Evolutionary conservation across 2,797 vertebrate species (phyloP), one percentile per base, ranked within the genome.

Genomic region (Arctocebus calabarensis): DNA sequence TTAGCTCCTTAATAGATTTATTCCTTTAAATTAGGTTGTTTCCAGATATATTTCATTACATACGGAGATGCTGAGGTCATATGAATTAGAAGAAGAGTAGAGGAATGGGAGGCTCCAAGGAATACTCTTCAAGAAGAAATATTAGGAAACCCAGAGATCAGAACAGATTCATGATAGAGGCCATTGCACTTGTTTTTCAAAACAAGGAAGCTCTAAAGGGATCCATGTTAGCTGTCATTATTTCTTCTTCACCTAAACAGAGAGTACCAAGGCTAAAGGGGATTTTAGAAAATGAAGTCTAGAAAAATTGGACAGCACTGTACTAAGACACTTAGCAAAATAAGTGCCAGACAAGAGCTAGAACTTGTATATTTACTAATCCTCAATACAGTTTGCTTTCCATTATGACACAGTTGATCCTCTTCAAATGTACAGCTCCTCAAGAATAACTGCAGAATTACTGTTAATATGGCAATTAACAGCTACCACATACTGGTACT

Each of bases 1-100:
- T 96, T 88, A 94, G 92, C 94, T 98, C 23, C 0, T 97, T 94
- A 97, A 98, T 97, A 96, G 97, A 97, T 97, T 96, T 98, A 97
- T 91, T 98, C 97, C 95, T 97, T 97, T 97, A 95, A 85, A 95
- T 0, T 19, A 95, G 73, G 6, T 95, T 97, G 94, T 96, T 96
- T 97, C 96, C 88, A 94, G 96, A 95, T 64, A 27, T 95, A 96
- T 97, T 98, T 98, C 97, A 94, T 87, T 92, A 96, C 89, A 97
- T 94, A 96, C 90, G 93, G 5, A 96, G 94, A 93, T 88, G 94
- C 75, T 78, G 74, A 78, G 82, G 62, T 95, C 93, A 88, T 94
- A 71, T 84, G 89, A 96, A 96, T 96, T 97, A 95, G 86, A 81
- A 32, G 34, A 95, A 78, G 57, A 93, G 64, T 55, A 91, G 48